Percentiles rank a stretch among this genome's conserved stretches.
phyloP scores from a whole-genome alignment of 2,113 vertebrate species.

The Psophia crepitans region DNA sequence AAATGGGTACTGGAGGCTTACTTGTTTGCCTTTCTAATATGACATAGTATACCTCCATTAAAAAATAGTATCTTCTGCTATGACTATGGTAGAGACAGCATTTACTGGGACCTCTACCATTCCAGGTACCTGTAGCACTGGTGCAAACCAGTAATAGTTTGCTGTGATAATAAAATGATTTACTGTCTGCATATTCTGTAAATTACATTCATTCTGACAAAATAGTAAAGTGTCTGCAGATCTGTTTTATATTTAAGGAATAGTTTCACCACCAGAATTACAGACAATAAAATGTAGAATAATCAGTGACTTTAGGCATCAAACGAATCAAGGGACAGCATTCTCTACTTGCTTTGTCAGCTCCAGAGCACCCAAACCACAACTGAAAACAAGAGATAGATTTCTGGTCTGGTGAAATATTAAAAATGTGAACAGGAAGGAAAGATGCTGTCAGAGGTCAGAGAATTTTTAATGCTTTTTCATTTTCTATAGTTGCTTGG shows the following conservation, averaged over 20 bases:
- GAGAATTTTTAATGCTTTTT: neutral
- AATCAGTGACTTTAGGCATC: constrained; percentile 33
- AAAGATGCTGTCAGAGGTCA: neutral
- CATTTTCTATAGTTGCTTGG: neutral
- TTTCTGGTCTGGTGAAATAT: neutral
- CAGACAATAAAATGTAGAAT: constrained; percentile 28
- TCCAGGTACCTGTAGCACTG: neutral
- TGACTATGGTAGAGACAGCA: neutral
- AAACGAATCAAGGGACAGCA: neutral
- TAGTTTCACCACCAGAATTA: constrained; percentile 51
- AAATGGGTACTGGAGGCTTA: neutral
- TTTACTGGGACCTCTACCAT: neutral
- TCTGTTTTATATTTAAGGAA: constrained; percentile 56
- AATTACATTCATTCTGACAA: constrained; percentile 77
- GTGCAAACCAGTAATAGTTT: constrained; percentile 47
- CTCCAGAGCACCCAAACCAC: neutral
- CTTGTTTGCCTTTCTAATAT: neutral
- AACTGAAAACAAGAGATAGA: neutral
- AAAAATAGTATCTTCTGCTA: neutral
- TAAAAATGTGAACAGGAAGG: neutral
- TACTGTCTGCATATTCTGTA: constrained; percentile 73
- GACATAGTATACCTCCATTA: neutral
- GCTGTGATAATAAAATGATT: constrained; percentile 74
- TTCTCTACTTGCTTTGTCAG: neutral
- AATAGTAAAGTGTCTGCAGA: constrained; percentile 66